A percentile compares a stretch with the other conserved stretches of the same genome.
Evolutionary conservation across 2,113 vertebrate genomes (phyloP).

Genomic region (Argyrosomus japonicus): DNA sequence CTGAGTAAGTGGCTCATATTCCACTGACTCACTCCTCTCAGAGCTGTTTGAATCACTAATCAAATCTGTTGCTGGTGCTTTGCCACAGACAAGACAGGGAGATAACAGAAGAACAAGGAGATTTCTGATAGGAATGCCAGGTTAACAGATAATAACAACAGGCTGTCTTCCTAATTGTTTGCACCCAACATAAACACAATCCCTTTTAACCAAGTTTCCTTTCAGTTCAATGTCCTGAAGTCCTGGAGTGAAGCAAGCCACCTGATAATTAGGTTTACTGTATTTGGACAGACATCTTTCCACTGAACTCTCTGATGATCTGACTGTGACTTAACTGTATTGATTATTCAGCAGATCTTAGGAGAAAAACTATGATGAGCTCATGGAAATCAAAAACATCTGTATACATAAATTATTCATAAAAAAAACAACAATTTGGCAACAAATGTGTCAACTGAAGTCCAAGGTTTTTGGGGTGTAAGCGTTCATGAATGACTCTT

Average conservation of each 20-base stretch:
- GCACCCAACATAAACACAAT: slow-evolving; percentile 2
- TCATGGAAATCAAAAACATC: slow-evolving; percentile 57
- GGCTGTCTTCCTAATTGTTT: slow-evolving; percentile 12
- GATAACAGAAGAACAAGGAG: slow-evolving; percentile 20
- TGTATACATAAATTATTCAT: slow-evolving; percentile 30
- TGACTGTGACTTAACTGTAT: slow-evolving; percentile 25
- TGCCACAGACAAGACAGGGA: slow-evolving; percentile 11
- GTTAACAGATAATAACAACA: slow-evolving; percentile 27
- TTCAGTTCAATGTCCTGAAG: slow-evolving; percentile 1
- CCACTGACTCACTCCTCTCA: slow-evolving; percentile 42
- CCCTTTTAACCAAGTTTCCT: neutral
- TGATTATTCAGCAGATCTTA: slow-evolving; percentile 38
- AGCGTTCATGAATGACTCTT: neutral
- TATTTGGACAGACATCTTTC: slow-evolving; percentile 26
- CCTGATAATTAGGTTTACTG: slow-evolving; percentile 18
- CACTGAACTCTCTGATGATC: slow-evolving; percentile 31
- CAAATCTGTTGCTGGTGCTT: slow-evolving; percentile 37
- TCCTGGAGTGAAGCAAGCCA: neutral
- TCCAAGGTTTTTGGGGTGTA: slow-evolving; percentile 10
- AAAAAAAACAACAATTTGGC: slow-evolving; percentile 24
- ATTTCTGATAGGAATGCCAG: slow-evolving; percentile 21
- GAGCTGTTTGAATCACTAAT: slow-evolving; percentile 37
- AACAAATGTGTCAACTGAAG: slow-evolving; percentile 8
- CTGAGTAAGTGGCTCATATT: slow-evolving; percentile 54
- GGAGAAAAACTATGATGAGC: slow-evolving; percentile 38